Evolutionary conservation across 2,888 invertebrate species (phyloP).

Genomic region (Xestia rhomboidea): DNA sequence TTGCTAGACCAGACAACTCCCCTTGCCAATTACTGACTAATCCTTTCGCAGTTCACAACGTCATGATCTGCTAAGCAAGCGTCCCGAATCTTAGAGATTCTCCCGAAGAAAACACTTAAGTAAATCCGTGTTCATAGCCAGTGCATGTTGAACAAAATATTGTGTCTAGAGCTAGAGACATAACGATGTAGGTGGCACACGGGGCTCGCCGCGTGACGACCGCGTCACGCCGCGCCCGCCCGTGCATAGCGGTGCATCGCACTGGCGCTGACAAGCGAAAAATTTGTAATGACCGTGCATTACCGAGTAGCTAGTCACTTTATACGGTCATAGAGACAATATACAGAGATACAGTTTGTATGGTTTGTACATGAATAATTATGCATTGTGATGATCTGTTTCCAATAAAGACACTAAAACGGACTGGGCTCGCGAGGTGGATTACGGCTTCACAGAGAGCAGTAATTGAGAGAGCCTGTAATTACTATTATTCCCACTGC

Average conservation of each 20-base stretch:
- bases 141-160: slow-evolving; percentile 20
- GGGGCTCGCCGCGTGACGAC: slow-evolving; percentile 37
- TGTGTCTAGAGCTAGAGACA: neutral
- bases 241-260: slow-evolving; percentile 23
- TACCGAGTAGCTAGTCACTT: neutral
- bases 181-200: slow-evolving; percentile 27
- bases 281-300: slow-evolving; percentile 53
- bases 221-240: slow-evolving; percentile 6
- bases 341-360: neutral
- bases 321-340: slow-evolving; percentile 13
- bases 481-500: too few relatives aligned
- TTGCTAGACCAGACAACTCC: too few relatives aligned
- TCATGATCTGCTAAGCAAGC: neutral
- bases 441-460: neutral
- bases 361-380: neutral
- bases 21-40: neutral
- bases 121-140: neutral
- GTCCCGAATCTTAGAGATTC: neutral
- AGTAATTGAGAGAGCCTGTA: too few relatives aligned
- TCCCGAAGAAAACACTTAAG: neutral
- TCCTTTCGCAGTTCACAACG: neutral
- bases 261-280: slow-evolving; percentile 56
- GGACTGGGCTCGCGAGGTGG: neutral
- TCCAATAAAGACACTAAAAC: neutral
- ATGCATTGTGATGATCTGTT: neutral